Evolutionary conservation across 2,113 vertebrate genomes (phyloP), one percentile per base, ranked within the genome.

Genomic region (Pangasianodon hypophthalmus): DNA sequence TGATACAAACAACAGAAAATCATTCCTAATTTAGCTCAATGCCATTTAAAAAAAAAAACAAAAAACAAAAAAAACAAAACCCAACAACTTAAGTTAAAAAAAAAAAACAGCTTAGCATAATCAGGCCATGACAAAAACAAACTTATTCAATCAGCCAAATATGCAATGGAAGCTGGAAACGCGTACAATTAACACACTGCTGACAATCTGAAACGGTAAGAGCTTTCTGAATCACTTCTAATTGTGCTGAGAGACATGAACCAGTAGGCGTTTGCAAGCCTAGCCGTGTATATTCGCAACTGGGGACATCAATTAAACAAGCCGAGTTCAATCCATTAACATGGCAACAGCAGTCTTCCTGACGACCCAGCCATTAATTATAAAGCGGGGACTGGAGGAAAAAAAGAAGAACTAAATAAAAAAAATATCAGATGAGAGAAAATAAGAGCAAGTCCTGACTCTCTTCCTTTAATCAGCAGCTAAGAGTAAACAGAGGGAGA

Each of bases 331-430:
- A 94, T 94, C 93, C 90, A 95, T 96, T 95, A 95, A 92, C 92
- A 93, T 91, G 90, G 92, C 91, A 91, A 90, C 91, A 84, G 81
- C 24, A 56, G 88, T 90, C 90, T 91, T 92, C 91, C 89, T 91
- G 93, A 86, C 91, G 92, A 92, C 92, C 91, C 37, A 37, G 69
- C 86, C 94, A 94, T 95, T 95, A 95, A 96, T 96, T 95, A 95
- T 94, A 91, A 62, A 44, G 56, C 91, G 90, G 11, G 11, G 93
- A 94, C 93, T 93, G n/a, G n/a, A 67, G 58, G 26, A 18, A 64
- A 71, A 67, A 87, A 86, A 48, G 37, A 19, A 84, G 64, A 54
- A 89, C 24, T 37, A 26, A 41, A 86, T 69, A 92, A 92, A 88
- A 19, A 92, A 91, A 92, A 88, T 11, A 90, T 69, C 69, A 60